Percentiles rank a stretch among this genome's conserved stretches.
Evolutionary conservation across 1,140 invertebrate species (phyloP).

Genomic region (Ruditapes philippinarum): DNA sequence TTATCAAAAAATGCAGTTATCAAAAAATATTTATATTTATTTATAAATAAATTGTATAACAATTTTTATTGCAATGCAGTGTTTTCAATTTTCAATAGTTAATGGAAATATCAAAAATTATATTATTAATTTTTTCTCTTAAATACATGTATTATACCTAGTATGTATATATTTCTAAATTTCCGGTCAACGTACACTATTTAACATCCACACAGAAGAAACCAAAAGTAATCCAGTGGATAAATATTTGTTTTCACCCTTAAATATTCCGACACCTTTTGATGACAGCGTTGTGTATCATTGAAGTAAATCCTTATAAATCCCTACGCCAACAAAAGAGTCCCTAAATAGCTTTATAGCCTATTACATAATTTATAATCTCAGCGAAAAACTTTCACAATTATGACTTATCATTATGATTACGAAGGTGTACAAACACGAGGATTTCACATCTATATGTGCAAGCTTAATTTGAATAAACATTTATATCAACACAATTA

Average conservation of each 20-base stretch:
- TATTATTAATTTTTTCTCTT: too few relatives aligned
- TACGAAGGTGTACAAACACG: neutral
- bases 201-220: neutral
- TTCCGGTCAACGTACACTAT: too few relatives aligned
- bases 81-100: too few relatives aligned
- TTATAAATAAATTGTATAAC: too few relatives aligned
- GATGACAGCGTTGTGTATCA: conserved; percentile 33
- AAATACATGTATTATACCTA: too few relatives aligned
- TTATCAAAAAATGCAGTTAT: too few relatives aligned
- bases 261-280: neutral
- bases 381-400: neutral
- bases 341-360: neutral
- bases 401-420: neutral
- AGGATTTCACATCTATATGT: neutral
- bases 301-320: conserved; percentile 9
- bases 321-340: neutral
- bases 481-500: too few relatives aligned
- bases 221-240: neutral
- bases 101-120: too few relatives aligned
- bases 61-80: too few relatives aligned
- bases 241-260: neutral
- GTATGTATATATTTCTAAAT: too few relatives aligned
- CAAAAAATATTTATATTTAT: too few relatives aligned
- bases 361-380: neutral
- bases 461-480: too few relatives aligned